phyloP scores from a whole-genome alignment of 2,888 invertebrate species.

The Stenodema calcarata region DNA sequence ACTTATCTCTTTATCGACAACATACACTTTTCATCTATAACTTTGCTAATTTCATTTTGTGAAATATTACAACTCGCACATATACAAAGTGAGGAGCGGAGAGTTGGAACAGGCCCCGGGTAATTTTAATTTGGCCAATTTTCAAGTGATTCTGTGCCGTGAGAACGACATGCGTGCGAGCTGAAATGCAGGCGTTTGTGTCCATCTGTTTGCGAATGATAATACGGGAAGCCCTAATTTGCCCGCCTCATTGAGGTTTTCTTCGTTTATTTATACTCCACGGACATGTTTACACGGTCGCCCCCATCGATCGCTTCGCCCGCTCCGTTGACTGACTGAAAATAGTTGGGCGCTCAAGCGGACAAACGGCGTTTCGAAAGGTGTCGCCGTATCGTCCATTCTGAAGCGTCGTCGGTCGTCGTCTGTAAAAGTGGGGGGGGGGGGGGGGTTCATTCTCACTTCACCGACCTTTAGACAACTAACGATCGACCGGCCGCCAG shows the following conservation, averaged over 20 bases:
- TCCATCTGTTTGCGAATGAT: neutral
- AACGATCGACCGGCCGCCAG: neutral
- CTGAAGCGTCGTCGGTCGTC: neutral
- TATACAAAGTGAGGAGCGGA: no score
- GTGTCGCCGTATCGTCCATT: neutral
- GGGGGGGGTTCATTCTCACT: slow-evolving; percentile 8
- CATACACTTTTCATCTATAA: neutral
- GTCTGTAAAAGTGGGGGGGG: neutral
- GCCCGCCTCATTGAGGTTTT: slow-evolving; percentile 15
- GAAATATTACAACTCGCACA: no score
- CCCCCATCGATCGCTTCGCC: neutral
- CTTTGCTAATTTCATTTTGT: no score
- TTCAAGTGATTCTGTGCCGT: no score
- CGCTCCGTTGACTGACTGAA: slow-evolving; percentile 10
- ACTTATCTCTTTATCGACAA: no score
- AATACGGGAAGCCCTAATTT: neutral
- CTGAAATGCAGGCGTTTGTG: no score
- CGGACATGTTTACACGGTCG: slow-evolving; percentile 23
- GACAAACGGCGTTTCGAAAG: neutral
- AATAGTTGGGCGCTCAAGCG: slow-evolving; percentile 5
- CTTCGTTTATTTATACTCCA: slow-evolving; percentile 25
- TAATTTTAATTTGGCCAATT: no score
- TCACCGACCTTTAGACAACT: slow-evolving; percentile 2
- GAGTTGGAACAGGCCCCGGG: no score
- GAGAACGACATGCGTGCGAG: no score